Evolutionary conservation across 2,888 invertebrate genomes (phyloP).

Genomic region (Cantharis lateralis): DNA sequence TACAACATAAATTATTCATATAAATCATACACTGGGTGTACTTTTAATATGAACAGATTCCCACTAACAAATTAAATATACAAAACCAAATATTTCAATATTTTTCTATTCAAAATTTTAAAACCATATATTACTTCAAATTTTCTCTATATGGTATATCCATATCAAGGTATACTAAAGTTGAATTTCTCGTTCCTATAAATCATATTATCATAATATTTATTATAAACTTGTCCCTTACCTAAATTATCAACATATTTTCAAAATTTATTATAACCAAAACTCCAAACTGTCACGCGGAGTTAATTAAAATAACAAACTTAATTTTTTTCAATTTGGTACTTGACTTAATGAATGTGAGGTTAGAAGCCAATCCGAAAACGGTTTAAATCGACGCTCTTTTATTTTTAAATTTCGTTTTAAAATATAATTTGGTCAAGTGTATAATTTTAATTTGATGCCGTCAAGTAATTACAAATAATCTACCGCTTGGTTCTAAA

Average conservation of each 20-base stretch:
- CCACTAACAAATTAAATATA: not conserved
- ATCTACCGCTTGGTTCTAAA: not conserved
- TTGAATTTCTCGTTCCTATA: not conserved
- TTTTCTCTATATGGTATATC: not conserved
- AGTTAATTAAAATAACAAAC: not conserved
- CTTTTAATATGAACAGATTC: slow-evolving; percentile 20
- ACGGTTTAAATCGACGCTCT: not conserved
- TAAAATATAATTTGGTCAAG: not conserved
- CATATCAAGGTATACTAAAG: not conserved
- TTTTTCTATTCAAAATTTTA: not conserved
- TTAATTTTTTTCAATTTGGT: not conserved
- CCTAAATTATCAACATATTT: not conserved
- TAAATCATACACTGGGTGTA: slow-evolving; percentile 33
- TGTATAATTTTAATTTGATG: not conserved
- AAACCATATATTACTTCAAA: not conserved
- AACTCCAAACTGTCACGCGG: not conserved
- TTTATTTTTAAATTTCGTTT: not conserved
- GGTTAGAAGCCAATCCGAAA: not conserved
- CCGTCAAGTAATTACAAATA: not conserved
- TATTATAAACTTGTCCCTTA: not conserved
- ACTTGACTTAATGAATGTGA: not conserved
- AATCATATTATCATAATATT: not conserved
- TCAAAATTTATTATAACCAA: not conserved
- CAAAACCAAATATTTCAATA: slow-evolving; percentile 2
- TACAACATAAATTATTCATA: slow-evolving; percentile 35